Conservation (phyloP, 2,888 invertebrate genomes). For the Hirtodrosophila duncani region DNA sequence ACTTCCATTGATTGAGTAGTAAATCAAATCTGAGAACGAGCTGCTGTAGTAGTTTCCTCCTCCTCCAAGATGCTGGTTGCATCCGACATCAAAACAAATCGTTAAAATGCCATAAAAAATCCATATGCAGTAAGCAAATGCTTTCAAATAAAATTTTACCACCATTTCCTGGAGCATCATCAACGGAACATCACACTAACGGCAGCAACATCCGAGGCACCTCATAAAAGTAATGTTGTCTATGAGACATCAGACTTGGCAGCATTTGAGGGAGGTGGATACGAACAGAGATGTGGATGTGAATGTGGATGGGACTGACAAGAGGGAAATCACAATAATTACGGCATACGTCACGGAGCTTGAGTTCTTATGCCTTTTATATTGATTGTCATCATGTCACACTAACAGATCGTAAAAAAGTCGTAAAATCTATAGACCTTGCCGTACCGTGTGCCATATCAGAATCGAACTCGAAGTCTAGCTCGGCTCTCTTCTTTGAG, state of each 20-base stretch:
- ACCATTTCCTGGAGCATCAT: constrained; percentile 58
- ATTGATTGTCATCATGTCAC: constrained; percentile 75
- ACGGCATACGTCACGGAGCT: constrained; percentile 71
- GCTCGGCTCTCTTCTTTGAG: constrained; percentile 5
- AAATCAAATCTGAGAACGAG: constrained; percentile 41
- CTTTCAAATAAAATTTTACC: constrained; percentile 68
- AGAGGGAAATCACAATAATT: constrained; percentile 67
- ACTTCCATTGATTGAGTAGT: too few species aligned
- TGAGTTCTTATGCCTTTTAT: constrained; percentile 70
- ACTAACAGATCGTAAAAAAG: constrained; percentile 77
- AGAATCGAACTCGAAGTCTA: constrained; percentile 9
- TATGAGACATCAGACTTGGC: constrained; percentile 51
- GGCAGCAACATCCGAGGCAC: constrained; percentile 65
- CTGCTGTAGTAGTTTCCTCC: too few species aligned
- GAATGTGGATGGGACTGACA: too few species aligned
- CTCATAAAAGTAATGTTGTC: constrained; percentile 73
- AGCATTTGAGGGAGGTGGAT: constrained; percentile 46
- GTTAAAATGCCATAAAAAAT: constrained; percentile 75
- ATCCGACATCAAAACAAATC: constrained; percentile 74
- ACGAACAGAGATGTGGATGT: constrained; percentile 2
- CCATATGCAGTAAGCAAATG: constrained; percentile 60
- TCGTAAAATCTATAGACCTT: constrained; percentile 65
- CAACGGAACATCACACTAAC: constrained; percentile 55
- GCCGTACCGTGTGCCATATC: neutral
- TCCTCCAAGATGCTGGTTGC: constrained; percentile 45